A percentile compares a stretch with the other conserved stretches of the same genome.
These are phyloP conservation scores for Cyclura pinguis DNA, from an alignment of 2,797 vertebrate species.

Conservation along the genomic window DNA sequence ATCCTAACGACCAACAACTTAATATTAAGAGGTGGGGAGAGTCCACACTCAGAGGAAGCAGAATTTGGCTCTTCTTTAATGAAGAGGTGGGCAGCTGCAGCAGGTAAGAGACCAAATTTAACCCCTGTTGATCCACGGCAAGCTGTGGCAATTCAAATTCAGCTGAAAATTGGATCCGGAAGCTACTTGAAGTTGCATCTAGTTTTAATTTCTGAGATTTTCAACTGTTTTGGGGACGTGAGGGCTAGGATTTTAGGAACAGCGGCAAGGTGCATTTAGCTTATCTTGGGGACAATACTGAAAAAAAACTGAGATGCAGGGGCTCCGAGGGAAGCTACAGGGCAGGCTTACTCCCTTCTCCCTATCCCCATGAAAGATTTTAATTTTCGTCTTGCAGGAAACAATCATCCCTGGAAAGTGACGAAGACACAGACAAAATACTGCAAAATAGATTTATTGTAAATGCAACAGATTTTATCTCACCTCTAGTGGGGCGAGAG, in stretches of 20 bases:
- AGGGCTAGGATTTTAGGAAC: too few relatives aligned
- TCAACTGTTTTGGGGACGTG: too few relatives aligned
- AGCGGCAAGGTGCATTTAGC: too few relatives aligned
- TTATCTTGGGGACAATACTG: background rate
- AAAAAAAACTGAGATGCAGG: background rate
- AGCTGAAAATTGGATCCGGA: background rate
- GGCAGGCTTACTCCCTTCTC: background rate
- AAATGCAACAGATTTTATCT: background rate
- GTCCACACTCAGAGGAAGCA: background rate
- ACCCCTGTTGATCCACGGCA: too few relatives aligned
- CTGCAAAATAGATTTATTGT: constrained; percentile 61
- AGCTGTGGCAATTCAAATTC: background rate
- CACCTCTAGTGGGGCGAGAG: rapidly evolving
- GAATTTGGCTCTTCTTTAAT: background rate
- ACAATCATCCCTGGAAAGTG: background rate
- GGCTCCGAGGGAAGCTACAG: too few relatives aligned
- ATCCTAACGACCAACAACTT: background rate
- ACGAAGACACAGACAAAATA: rapidly evolving
- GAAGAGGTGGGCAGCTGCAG: background rate
- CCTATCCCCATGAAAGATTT: background rate
- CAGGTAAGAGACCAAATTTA: too few relatives aligned
- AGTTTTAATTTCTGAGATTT: too few relatives aligned
- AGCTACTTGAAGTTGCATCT: too few relatives aligned
- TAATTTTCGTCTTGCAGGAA: background rate
- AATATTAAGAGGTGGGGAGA: background rate